phyloP scores from a whole-genome alignment of 2,113 vertebrate genomes.

The Percopsis transmontana region DNA sequence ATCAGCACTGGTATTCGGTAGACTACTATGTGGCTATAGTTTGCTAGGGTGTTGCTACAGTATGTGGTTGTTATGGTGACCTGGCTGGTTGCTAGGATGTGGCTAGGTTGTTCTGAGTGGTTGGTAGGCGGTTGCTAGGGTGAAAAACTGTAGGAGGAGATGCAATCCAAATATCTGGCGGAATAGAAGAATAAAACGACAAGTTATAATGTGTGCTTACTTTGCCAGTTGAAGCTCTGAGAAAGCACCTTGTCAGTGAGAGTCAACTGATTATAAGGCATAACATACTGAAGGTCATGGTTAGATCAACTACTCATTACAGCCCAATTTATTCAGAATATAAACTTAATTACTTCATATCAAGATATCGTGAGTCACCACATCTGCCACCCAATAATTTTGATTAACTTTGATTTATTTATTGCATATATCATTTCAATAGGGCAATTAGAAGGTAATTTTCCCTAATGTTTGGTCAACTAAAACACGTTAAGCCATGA shows the following conservation, averaged over 20 bases:
- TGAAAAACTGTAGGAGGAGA: too few relatives aligned
- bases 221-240: neutral
- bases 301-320: constrained; percentile 24
- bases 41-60: too few relatives aligned
- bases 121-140: too few relatives aligned
- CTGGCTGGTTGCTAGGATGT: too few relatives aligned
- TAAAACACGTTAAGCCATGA: constrained; percentile 2
- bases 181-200: too few relatives aligned
- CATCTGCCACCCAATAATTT: constrained; percentile 24
- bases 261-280: constrained; percentile 29
- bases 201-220: too few relatives aligned
- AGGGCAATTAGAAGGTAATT: constrained; percentile 14
- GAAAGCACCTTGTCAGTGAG: constrained; percentile 24
- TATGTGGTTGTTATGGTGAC: too few relatives aligned
- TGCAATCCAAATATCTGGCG: too few relatives aligned
- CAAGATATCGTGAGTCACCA: constrained; percentile 22
- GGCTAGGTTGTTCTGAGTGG: too few relatives aligned
- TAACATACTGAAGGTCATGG: constrained; percentile 15
- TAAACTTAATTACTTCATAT: constrained; percentile 25
- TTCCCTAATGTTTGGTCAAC: constrained; percentile 23
- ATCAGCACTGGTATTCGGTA: too few relatives aligned
- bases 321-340: constrained; percentile 31
- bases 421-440: constrained; percentile 15
- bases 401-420: constrained; percentile 41
- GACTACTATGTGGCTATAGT: too few relatives aligned